Evolutionary conservation across 2,113 vertebrate genomes (phyloP).

Genomic region (Motacilla alba): DNA sequence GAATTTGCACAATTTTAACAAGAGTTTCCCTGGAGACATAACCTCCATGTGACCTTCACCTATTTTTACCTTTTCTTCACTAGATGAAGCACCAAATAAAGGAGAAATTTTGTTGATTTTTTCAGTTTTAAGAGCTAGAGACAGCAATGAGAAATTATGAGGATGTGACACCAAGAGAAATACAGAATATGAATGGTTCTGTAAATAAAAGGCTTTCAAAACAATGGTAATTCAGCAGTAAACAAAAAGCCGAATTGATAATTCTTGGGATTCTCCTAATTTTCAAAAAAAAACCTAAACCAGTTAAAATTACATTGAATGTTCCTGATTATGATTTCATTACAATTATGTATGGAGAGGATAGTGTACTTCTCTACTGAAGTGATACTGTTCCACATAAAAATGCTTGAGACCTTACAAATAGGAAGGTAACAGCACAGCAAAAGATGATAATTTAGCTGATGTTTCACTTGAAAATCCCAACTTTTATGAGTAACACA

Average conservation of each 20-base stretch:
- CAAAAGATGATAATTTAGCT: neutral
- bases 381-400: neutral
- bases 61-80: neutral
- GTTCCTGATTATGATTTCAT: neutral
- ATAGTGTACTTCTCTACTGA: neutral
- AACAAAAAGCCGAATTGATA: neutral
- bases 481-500: neutral
- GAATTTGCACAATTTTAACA: conserved; percentile 1
- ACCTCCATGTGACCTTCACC: neutral
- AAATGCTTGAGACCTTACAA: neutral
- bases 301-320: neutral
- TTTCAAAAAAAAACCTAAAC: neutral
- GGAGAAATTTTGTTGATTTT: neutral
- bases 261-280: neutral
- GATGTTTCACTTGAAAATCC: neutral
- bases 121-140: neutral
- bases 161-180: neutral
- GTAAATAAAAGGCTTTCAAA: neutral
- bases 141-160: neutral
- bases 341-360: neutral
- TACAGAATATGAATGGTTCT: neutral
- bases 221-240: neutral
- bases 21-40: neutral
- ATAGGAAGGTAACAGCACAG: neutral
- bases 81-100: neutral